Conservation (phyloP, 1,140 invertebrate genomes). For the Contarinia nasturtii region DNA sequence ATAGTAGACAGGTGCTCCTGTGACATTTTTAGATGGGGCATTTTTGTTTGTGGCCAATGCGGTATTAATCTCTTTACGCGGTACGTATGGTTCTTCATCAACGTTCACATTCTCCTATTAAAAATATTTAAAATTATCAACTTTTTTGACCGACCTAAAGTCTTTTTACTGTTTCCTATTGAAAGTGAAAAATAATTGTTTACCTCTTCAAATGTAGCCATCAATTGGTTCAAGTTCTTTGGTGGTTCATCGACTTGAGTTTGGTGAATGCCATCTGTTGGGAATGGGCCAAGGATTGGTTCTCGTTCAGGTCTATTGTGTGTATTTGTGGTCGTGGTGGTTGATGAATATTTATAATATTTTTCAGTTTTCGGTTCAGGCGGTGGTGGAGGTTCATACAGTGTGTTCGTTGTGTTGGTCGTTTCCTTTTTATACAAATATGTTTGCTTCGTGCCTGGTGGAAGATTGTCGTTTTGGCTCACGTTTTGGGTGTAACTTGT, state of each 20-base stretch:
- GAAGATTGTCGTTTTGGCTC: no score
- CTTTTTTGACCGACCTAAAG: no score
- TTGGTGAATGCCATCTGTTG: conserved; percentile 24
- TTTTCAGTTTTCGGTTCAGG: not conserved
- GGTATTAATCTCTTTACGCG: conserved; percentile 22
- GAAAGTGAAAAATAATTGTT: conserved; percentile 2
- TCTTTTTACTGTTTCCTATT: conserved; percentile 13
- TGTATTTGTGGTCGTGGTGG: conserved; percentile 11
- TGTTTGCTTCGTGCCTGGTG: conserved; percentile 1
- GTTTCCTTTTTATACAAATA: conserved; percentile 3
- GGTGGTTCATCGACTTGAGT: conserved; percentile 33
- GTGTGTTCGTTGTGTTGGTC: conserved; percentile 1
- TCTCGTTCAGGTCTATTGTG: conserved; percentile 14
- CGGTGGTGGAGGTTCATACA: not conserved
- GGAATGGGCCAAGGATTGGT: conserved; percentile 26
- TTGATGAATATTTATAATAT: conserved; percentile 23
- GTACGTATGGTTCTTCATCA: conserved; percentile 23
- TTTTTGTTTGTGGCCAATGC: conserved; percentile 27
- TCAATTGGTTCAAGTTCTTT: conserved; percentile 57
- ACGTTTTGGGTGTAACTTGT: no score
- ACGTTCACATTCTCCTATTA: conserved; percentile 15
- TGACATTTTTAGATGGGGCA: conserved; percentile 41
- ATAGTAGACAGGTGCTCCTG: conserved; percentile 70
- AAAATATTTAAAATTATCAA: no score
- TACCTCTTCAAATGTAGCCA: conserved; percentile 58